These are phyloP conservation scores for Platycheirus albimanus DNA, from an alignment of 2,888 invertebrate species.

Conservation along the genomic window DNA sequence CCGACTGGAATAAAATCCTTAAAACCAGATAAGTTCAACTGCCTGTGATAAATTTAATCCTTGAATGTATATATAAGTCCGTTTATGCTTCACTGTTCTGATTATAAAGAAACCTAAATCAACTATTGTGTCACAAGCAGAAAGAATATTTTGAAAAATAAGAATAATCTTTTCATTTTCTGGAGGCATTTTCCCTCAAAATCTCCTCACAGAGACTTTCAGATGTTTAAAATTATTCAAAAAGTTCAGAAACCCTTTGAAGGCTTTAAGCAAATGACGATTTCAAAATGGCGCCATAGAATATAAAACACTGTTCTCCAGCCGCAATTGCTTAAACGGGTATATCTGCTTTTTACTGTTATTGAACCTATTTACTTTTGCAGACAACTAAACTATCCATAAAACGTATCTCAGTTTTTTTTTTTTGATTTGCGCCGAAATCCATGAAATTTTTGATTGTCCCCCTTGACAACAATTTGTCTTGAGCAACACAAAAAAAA, in stretches of 20 bases:
- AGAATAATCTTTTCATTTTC: too few relatives aligned
- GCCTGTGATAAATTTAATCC: too few relatives aligned
- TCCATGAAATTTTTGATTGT: constrained; percentile 12
- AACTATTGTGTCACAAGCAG: too few relatives aligned
- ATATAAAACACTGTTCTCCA: neutral
- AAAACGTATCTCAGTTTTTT: neutral
- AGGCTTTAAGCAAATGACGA: neutral
- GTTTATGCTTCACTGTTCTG: too few relatives aligned
- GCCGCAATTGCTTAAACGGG: neutral
- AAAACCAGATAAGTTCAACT: too few relatives aligned
- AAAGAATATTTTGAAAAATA: too few relatives aligned
- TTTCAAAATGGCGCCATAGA: neutral
- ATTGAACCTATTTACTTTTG: constrained; percentile 1
- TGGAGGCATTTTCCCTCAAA: too few relatives aligned
- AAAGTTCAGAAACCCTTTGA: neutral
- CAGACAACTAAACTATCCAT: constrained; percentile 12
- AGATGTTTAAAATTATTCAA: too few relatives aligned
- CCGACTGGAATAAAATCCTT: too few relatives aligned
- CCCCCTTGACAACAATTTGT: constrained; percentile 56
- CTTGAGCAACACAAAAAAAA: constrained; percentile 29
- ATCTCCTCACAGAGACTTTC: too few relatives aligned
- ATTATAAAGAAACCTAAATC: too few relatives aligned
- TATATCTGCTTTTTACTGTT: neutral
- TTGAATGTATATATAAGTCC: too few relatives aligned
- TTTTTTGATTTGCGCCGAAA: neutral